phyloP scores from a whole-genome alignment of 2,888 invertebrate species.

The Lacanobia oleracea region DNA sequence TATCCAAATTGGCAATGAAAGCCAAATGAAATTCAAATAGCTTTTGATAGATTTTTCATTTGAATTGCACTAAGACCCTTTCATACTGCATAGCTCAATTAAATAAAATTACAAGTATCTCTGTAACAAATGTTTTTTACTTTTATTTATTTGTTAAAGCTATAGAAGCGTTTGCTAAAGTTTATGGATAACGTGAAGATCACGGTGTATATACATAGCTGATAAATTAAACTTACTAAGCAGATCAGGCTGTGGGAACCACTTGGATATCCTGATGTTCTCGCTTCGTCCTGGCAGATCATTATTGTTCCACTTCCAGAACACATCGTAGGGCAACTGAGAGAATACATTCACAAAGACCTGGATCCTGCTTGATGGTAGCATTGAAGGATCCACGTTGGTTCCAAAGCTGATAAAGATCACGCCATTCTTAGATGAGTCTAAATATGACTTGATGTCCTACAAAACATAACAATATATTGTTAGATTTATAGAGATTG shows the following conservation, averaged over 20 bases:
- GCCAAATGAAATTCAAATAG: too few species aligned
- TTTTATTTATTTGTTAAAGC: too few species aligned
- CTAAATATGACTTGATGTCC: constrained; percentile 75
- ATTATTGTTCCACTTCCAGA: constrained; percentile 82
- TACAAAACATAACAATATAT: constrained; percentile 32
- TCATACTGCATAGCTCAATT: too few species aligned
- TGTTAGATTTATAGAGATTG: too few species aligned
- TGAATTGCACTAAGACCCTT: too few species aligned
- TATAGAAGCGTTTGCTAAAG: too few species aligned
- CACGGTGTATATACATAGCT: too few species aligned
- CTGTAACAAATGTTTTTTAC: too few species aligned
- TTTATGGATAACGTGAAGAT: too few species aligned
- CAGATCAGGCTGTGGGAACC: constrained; percentile 79
- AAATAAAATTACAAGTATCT: too few species aligned
- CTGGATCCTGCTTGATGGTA: constrained; percentile 71
- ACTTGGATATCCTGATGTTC: constrained; percentile 77
- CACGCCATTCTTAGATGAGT: constrained; percentile 78
- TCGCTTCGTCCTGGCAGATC: constrained; percentile 68
- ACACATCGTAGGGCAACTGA: constrained; percentile 77
- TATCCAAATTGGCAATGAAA: too few species aligned
- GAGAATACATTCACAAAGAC: constrained; percentile 76
- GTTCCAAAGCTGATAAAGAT: constrained; percentile 80
- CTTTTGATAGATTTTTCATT: too few species aligned
- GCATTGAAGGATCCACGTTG: constrained; percentile 72
- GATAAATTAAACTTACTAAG: constrained; percentile 31